Percentiles rank a stretch among this genome's conserved stretches.
Conservation (phyloP, 2,113 vertebrate species). For the Callionymus lyra region DNA sequence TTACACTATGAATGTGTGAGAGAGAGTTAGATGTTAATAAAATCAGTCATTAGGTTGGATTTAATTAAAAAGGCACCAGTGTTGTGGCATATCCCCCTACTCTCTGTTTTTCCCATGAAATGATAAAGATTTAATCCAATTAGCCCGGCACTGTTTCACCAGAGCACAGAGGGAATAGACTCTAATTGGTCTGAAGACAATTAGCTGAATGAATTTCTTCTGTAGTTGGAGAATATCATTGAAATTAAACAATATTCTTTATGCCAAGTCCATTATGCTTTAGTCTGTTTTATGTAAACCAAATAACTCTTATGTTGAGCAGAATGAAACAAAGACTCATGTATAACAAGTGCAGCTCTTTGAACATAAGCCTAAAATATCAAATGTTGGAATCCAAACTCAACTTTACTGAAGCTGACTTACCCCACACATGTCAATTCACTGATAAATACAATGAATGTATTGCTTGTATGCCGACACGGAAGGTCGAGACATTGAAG, state of each 20-base stretch:
- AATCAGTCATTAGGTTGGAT: constrained; percentile 60
- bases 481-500: no score
- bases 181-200: constrained; percentile 76
- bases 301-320: constrained; percentile 51
- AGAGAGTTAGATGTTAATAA: constrained; percentile 53
- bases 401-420: no score
- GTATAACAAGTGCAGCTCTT: no score
- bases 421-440: no score
- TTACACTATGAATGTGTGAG: constrained; percentile 37
- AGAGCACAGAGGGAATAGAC: constrained; percentile 65
- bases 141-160: constrained; percentile 64
- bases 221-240: constrained; percentile 64
- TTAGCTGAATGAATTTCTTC: constrained; percentile 72
- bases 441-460: no score
- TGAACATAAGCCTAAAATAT: no score
- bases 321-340: constrained; percentile 37
- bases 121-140: constrained; percentile 77
- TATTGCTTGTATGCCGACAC: no score
- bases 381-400: no score
- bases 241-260: constrained; percentile 64
- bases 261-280: constrained; percentile 36
- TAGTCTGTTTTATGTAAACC: constrained; percentile 51
- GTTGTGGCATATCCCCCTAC: constrained; percentile 54
- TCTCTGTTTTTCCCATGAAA: constrained; percentile 58
- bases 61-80: constrained; percentile 59